Conservation (phyloP, 2,797 vertebrate species). For the Tauraco hartlaubi region DNA sequence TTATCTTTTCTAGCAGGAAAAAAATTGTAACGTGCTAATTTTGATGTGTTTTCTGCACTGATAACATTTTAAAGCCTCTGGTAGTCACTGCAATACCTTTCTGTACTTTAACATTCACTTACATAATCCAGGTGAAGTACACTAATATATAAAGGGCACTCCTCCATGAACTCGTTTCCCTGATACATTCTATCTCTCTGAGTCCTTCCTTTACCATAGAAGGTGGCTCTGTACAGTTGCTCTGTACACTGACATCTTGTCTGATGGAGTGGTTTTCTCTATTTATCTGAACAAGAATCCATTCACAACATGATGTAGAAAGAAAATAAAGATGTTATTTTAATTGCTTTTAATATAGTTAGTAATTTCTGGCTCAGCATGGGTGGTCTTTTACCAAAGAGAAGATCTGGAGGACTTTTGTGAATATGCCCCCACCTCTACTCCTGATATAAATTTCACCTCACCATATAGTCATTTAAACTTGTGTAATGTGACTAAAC, state of each 20-base stretch:
- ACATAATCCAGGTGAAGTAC: not conserved
- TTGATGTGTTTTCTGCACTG: not conserved
- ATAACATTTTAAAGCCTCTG: not conserved
- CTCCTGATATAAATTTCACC: not conserved
- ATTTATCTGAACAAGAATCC: not conserved
- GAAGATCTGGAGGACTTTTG: not conserved
- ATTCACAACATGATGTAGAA: not conserved
- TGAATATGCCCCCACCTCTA: not conserved
- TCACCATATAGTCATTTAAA: not conserved
- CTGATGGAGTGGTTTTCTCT: not conserved
- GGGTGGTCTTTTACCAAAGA: not conserved
- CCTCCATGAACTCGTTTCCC: not conserved
- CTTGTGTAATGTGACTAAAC: not conserved
- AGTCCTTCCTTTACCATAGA: not conserved
- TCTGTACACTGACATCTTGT: not conserved
- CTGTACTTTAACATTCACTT: not conserved
- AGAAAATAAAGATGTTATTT: not conserved
- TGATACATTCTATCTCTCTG: rapidly evolving
- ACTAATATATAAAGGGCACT: not conserved
- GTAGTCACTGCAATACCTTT: not conserved
- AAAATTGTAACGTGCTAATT: not conserved
- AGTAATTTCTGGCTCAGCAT: not conserved
- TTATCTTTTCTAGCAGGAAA: not conserved
- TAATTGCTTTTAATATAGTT: not conserved
- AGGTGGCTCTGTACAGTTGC: not conserved